Percentiles rank a stretch among this genome's conserved stretches.
Evolutionary conservation across 2,797 vertebrate species (phyloP).

Genomic region (Lophura swinhoii): DNA sequence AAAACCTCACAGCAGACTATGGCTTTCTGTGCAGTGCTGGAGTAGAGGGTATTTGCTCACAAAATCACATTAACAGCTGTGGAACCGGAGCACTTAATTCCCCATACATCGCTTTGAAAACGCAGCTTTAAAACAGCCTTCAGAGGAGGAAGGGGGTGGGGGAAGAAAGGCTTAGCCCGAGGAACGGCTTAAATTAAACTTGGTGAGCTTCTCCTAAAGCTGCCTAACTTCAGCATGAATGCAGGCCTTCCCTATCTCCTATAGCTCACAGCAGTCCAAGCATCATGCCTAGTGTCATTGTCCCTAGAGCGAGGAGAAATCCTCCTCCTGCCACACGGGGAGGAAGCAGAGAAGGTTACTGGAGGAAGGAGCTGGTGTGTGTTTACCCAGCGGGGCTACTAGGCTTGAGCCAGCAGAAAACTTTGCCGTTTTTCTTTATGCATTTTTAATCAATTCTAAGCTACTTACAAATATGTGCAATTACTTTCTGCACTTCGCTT

Average conservation of each 20-base stretch:
- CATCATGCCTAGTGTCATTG: not conserved
- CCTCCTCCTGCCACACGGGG: not conserved
- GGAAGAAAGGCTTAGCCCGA: slow-evolving; percentile 47
- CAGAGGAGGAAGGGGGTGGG: not conserved
- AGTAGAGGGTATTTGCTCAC: slow-evolving; percentile 26
- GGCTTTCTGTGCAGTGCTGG: not conserved
- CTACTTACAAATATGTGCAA: slow-evolving; percentile 84
- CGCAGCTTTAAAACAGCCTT: slow-evolving; percentile 34
- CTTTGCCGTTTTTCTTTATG: slow-evolving; percentile 76
- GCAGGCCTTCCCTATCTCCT: not conserved
- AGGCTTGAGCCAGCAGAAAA: slow-evolving; percentile 66
- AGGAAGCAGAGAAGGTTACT: slow-evolving; percentile 2
- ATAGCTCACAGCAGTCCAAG: not conserved
- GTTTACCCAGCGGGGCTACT: slow-evolving; percentile 55
- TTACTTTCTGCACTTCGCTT: slow-evolving; percentile 78
- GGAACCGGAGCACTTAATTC: slow-evolving; percentile 55
- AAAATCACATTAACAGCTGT: slow-evolving; percentile 50
- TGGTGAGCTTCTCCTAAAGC: slow-evolving; percentile 17
- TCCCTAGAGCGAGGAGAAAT: slow-evolving; percentile 37
- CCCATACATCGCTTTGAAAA: slow-evolving; percentile 19
- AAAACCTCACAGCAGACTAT: not conserved
- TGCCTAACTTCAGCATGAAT: slow-evolving; percentile 18
- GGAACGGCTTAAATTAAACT: slow-evolving; percentile 61
- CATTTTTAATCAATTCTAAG: slow-evolving; percentile 84
- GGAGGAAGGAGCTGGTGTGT: slow-evolving; percentile 42